Percentiles rank a stretch among this genome's conserved stretches.
phyloP scores from a whole-genome alignment of 1,140 invertebrate genomes.

The Zaprionus ghesquierei region DNA sequence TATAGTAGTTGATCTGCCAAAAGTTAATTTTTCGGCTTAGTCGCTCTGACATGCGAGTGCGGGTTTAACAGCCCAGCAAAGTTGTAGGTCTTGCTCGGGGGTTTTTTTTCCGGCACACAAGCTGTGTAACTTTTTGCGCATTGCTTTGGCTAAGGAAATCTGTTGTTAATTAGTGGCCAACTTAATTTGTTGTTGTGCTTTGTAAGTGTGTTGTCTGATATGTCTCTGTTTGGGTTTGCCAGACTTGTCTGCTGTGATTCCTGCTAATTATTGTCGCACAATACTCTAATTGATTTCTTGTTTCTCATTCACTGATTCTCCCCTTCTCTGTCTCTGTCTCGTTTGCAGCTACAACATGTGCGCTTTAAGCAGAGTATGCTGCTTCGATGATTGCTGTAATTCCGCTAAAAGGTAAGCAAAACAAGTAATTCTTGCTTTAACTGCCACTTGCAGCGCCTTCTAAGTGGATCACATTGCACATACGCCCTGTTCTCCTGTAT shows the following conservation, averaged over 20 bases:
- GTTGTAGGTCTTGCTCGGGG: conserved; percentile 1
- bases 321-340: not conserved
- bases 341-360: conserved; percentile 25
- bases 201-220: not conserved
- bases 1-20: conserved; percentile 21
- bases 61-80: conserved; percentile 3
- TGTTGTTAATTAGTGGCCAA: conserved; percentile 47
- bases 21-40: conserved; percentile 28
- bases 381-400: conserved; percentile 48
- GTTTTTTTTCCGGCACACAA: not conserved
- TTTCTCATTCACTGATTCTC: not conserved
- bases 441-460: conserved; percentile 21
- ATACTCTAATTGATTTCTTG: conserved; percentile 5
- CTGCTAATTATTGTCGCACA: not conserved
- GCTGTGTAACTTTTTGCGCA: not conserved
- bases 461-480: conserved; percentile 49
- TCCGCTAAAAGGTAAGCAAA: conserved; percentile 55
- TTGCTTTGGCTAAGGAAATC: conserved; percentile 12
- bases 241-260: not conserved
- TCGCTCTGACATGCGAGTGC: conserved; percentile 24
- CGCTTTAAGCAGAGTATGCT: conserved; percentile 7
- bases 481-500: conserved; percentile 17
- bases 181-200: conserved; percentile 7
- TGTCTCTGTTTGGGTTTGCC: not conserved
- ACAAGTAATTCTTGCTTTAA: conserved; percentile 28